These are phyloP conservation scores for Spongia lamella DNA, from an alignment of 37 sponge, comb jelly and placozoan genomes.

Conservation along the genomic window DNA sequence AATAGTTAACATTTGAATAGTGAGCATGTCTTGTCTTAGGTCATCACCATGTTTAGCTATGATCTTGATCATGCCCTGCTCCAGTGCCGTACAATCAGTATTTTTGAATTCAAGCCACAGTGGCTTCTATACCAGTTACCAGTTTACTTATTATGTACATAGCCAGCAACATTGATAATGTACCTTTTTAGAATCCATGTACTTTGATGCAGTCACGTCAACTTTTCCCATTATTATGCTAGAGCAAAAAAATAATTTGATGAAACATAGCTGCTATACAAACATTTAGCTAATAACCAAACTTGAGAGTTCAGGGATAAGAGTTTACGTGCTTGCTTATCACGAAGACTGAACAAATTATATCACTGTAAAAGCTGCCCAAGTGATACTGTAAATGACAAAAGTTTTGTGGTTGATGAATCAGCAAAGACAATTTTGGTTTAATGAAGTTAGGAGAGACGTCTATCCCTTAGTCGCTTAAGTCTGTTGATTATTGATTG, in stretches of 20 bases:
- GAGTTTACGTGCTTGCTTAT: too few relatives aligned
- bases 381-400: not conserved
- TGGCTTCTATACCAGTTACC: conserved; percentile 52
- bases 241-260: not conserved
- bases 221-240: conserved; percentile 63
- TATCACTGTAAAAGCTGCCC: not conserved
- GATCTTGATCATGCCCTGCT: conserved; percentile 59
- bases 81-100: conserved; percentile 53
- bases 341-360: too few relatives aligned
- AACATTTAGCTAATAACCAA: not conserved
- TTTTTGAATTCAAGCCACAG: conserved; percentile 91
- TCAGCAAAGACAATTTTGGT: not conserved
- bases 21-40: conserved; percentile 94
- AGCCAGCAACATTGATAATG: not conserved
- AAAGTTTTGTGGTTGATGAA: not conserved
- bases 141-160: not conserved
- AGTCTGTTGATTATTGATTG: too few relatives aligned
- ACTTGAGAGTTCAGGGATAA: too few relatives aligned
- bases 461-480: too few relatives aligned
- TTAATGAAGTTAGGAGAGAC: too few relatives aligned
- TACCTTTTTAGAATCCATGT: conserved; percentile 95
- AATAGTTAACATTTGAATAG: conserved; percentile 86
- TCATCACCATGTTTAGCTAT: conserved; percentile 93
- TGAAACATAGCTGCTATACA: not conserved
- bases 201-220: conserved; percentile 42